Evolutionary conservation across 2,888 invertebrate genomes (phyloP).

Genomic region (Mylabris sibirica): DNA sequence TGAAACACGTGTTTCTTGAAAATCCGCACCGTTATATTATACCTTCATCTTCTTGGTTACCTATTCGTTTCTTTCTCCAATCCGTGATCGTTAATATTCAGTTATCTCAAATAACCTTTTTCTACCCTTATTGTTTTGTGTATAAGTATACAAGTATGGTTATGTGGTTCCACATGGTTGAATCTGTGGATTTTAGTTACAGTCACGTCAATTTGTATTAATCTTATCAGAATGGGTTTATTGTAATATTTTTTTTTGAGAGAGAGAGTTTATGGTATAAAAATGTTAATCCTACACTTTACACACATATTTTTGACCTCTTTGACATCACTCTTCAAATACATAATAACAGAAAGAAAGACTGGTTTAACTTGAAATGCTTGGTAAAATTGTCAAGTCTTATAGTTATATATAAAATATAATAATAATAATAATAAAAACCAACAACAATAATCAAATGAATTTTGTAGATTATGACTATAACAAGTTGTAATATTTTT

Average conservation of each 20-base stretch:
- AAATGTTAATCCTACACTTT: not conserved
- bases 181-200: not conserved
- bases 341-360: not conserved
- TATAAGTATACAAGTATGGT: not conserved
- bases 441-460: not conserved
- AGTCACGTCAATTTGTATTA: not conserved
- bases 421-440: not conserved
- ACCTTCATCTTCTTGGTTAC: not conserved
- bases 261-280: not conserved
- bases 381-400: not conserved
- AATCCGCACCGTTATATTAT: conserved; percentile 7
- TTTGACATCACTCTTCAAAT: not conserved
- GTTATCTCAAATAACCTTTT: not conserved
- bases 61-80: not conserved
- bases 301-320: not conserved
- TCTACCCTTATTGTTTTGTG: not conserved
- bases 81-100: not conserved
- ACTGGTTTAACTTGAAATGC: conserved; percentile 1
- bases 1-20: conserved; percentile 32
- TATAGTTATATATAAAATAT: not conserved
- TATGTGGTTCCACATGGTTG: not conserved
- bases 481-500: not conserved
- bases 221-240: not conserved
- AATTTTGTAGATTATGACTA: not conserved
- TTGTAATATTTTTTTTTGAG: not conserved